Evolutionary conservation across 2,113 vertebrate species (phyloP).

Genomic region (Gasterosteus aculeatus): DNA sequence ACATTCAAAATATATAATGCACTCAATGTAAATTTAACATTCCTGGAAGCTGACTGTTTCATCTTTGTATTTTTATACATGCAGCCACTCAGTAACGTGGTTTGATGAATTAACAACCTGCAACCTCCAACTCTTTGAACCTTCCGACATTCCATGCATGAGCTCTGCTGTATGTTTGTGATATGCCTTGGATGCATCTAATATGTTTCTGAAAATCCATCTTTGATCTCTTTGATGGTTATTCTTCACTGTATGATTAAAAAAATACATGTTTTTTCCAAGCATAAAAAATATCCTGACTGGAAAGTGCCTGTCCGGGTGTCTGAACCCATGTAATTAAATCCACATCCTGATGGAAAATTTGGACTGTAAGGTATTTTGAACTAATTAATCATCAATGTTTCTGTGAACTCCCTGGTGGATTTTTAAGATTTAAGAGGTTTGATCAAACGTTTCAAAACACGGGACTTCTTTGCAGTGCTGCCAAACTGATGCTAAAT

Average conservation of each 20-base stretch:
- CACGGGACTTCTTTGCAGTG: conserved; percentile 13
- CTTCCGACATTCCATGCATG: conserved; percentile 57
- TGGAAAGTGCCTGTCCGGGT: conserved; percentile 72
- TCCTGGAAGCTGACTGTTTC: conserved; percentile 20
- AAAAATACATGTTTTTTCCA: conserved; percentile 12
- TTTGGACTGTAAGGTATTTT: conserved; percentile 42
- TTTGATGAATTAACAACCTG: conserved; percentile 3
- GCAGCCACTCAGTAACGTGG: not conserved
- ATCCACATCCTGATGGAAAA: conserved; percentile 47
- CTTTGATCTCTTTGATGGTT: not conserved
- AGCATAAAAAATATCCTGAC: conserved; percentile 32
- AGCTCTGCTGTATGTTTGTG: conserved; percentile 28
- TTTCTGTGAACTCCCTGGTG: conserved; percentile 7
- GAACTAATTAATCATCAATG: conserved; percentile 52
- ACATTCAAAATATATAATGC: not conserved
- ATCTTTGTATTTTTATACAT: conserved; percentile 5
- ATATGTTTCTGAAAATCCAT: conserved; percentile 11
- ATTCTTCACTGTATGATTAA: not conserved
- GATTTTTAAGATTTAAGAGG: conserved; percentile 27
- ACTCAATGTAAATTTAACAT: not conserved
- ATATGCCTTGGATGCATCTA: not conserved
- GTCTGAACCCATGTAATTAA: conserved; percentile 55
- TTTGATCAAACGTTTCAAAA: conserved; percentile 34
- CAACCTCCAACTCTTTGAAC: conserved; percentile 17
- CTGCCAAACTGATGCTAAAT: conserved; percentile 49